Percentiles rank a stretch among this genome's conserved stretches.
Conservation (phyloP, 2,888 invertebrate genomes). For the Mythimna pallens region DNA sequence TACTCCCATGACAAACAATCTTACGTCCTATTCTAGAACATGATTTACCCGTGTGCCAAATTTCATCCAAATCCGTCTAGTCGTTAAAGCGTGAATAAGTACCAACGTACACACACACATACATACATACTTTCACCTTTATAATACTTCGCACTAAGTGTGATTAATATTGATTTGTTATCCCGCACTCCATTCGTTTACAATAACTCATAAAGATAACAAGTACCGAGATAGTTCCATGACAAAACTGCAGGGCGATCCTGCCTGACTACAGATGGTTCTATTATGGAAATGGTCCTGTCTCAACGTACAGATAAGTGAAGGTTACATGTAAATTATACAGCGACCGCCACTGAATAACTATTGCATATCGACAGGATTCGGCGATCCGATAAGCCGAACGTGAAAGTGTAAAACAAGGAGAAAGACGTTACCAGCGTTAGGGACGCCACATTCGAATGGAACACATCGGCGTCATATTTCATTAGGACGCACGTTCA, state of each 20-base stretch:
- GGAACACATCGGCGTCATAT: constrained; percentile 65
- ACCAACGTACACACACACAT: no score
- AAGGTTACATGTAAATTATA: constrained; percentile 84
- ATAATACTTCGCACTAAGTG: no score
- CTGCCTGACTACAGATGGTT: constrained; percentile 84
- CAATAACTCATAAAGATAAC: constrained; percentile 78
- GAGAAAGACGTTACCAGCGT: constrained; percentile 42
- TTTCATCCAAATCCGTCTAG: no score
- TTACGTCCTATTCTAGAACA: no score
- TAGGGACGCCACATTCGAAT: constrained; percentile 47
- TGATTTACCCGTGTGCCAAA: no score
- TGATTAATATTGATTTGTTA: constrained; percentile 20
- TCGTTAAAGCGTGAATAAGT: no score
- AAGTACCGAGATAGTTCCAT: constrained; percentile 79
- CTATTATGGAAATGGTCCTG: constrained; percentile 84
- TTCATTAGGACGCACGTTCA: constrained; percentile 68
- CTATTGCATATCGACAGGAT: constrained; percentile 65
- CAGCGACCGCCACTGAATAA: constrained; percentile 66
- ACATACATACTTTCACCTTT: no score
- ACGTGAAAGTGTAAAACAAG: constrained; percentile 53
- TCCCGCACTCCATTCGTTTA: constrained; percentile 53
- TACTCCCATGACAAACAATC: no score
- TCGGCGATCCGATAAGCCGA: constrained; percentile 48
- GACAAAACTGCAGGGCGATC: constrained; percentile 85
- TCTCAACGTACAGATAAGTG: constrained; percentile 85